A percentile compares a stretch with the other conserved stretches of the same genome.
Conservation (phyloP, 1,140 invertebrate genomes). For the Plectrocnemia conspersa region DNA sequence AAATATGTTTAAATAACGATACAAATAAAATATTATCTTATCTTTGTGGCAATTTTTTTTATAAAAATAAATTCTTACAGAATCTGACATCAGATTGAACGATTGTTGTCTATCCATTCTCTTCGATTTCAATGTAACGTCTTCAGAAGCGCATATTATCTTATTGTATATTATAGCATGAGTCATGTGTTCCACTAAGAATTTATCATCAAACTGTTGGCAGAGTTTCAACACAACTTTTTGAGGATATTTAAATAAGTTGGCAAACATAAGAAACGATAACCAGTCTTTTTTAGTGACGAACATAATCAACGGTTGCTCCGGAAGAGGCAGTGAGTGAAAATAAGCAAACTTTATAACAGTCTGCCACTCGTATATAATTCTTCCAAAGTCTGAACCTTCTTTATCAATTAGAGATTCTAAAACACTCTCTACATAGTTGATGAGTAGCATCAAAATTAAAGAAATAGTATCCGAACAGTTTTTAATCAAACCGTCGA, state of each 20-base stretch:
- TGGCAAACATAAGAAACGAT: slow-evolving; percentile 58
- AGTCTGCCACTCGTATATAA: slow-evolving; percentile 53
- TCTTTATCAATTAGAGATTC: too few species aligned
- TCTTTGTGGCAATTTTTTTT: too few species aligned
- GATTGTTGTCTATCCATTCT: too few species aligned
- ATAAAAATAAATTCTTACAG: too few species aligned
- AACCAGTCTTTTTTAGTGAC: slow-evolving; percentile 57
- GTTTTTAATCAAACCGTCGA: slow-evolving; percentile 44
- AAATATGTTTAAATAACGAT: too few species aligned
- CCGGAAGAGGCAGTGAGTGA: slow-evolving; percentile 54
- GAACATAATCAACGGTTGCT: slow-evolving; percentile 52
- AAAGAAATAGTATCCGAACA: slow-evolving; percentile 41
- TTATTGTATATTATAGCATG: slow-evolving; percentile 51
- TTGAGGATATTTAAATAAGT: slow-evolving; percentile 59
- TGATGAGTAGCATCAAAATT: slow-evolving; percentile 45
- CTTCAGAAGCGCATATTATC: too few species aligned
- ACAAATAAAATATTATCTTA: too few species aligned
- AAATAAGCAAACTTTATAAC: slow-evolving; percentile 56
- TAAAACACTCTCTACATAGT: too few species aligned
- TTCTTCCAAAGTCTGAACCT: slow-evolving; percentile 35
- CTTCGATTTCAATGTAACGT: too few species aligned
- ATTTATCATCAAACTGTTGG: slow-evolving; percentile 49
- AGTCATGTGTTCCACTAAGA: slow-evolving; percentile 52
- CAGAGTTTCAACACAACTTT: slow-evolving; percentile 53
- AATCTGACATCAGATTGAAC: too few species aligned